Evolutionary conservation across 2,113 vertebrate genomes (phyloP), one percentile per base, ranked within the genome.

Genomic region (Syrrhaptes paradoxus): DNA sequence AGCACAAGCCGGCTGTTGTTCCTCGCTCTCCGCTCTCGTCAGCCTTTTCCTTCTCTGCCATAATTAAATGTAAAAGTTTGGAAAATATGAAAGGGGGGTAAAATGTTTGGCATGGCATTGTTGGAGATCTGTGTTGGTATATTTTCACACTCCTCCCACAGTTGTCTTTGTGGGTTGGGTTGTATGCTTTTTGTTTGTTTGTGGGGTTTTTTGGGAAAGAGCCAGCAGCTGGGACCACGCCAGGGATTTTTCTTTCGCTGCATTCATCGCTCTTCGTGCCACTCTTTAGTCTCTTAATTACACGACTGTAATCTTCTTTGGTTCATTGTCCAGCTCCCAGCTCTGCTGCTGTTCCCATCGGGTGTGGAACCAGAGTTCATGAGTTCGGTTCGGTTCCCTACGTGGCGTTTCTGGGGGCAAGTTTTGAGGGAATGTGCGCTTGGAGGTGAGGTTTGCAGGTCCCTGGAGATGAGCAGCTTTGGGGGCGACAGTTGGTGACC

Each of bases 231-330:
- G 90, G 78, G 94, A 67, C 54, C n/a, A 22, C 1, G 89, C 92
- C 92, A 51, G 83, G 92, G 75, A 59, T 84, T 97, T 92, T 95
- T 95, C 93, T 96, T 93, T 91, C 77, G n/a, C 34, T 78, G 57
- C 74, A 48, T 88, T 94, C 96, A 75, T 43, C 0, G 36, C 91
- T 89, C 52, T 94, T 91, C 93, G 66, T 81, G 78, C 91, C 71
- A 51, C 90, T 95, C 88, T 94, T 68, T 32, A 34, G 70, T 80
- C 59, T 95, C 82, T 89, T 90, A 83, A 93, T 95, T 96, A 91
- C 88, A 54, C 3, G 7, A n/a, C 72, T 84, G 54, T 24, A 55
- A 63, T 78, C 87, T 81, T 34, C 79, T 88, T 90, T 55, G 77
- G 36, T 85, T 87, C 85, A 8, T 88, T 81, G 88, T 95, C 91